Conservation (phyloP, 2,113 vertebrate species). For the Chinchilla lanigera region DNA sequence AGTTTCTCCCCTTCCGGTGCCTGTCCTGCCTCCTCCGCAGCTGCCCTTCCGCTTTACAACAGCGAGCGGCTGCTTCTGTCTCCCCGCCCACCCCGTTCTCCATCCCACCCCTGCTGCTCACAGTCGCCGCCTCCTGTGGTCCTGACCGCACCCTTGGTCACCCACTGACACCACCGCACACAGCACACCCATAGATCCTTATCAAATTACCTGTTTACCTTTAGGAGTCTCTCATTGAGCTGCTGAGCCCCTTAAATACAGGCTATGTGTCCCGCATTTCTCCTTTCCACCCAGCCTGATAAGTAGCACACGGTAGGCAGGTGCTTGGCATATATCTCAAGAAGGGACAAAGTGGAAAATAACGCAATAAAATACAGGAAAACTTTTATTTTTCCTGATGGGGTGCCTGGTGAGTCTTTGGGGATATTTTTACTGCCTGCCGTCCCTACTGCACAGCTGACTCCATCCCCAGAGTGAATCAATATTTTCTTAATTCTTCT, state of each 20-base stretch:
- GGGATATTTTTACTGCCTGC: neutral
- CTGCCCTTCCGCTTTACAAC: no score
- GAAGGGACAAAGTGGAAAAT: neutral
- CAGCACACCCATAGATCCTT: neutral
- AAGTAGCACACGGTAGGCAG: neutral
- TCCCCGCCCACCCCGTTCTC: fast-evolving
- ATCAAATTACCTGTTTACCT: neutral
- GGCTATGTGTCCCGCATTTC: neutral
- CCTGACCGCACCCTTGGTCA: neutral
- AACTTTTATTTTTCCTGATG: neutral
- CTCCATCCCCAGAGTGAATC: neutral
- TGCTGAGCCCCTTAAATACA: neutral
- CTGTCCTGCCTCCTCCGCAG: neutral
- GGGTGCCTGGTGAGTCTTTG: neutral
- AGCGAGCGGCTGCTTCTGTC: neutral
- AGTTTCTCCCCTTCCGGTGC: fast-evolving
- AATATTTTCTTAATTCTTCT: neutral
- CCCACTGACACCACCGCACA: neutral
- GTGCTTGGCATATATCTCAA: neutral
- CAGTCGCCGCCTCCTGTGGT: neutral
- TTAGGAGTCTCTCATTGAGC: neutral
- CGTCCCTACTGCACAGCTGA: neutral
- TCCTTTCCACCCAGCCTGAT: neutral
- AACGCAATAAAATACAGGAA: neutral
- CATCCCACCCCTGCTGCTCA: neutral